Evolutionary conservation across 2,113 vertebrate genomes (phyloP), one percentile per base, ranked within the genome.

Genomic region (Geococcyx californianus): DNA sequence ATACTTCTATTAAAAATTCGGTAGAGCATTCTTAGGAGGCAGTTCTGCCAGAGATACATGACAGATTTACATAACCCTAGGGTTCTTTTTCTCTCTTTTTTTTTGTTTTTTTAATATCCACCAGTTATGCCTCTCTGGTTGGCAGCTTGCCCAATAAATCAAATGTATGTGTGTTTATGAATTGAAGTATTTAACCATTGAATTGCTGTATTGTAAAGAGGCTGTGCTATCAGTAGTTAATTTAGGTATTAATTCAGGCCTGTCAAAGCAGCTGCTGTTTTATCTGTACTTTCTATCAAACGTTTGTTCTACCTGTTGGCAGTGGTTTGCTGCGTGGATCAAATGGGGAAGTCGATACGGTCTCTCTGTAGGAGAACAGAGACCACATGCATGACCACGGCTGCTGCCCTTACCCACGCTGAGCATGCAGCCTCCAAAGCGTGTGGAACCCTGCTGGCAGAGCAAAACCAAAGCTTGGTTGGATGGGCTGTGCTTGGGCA

Each of bases 131-230:
- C 15, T 83, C 62, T 83, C 52, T 0, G 3, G 0, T 52, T 96
- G 93, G 96, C 92, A 81, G 44, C 9, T 4, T 60, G 79, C 85
- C 93, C 0, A 63, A 86, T 92, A 67, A 90, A 91, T 94, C 56
- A 58, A 89, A 67, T 40, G 34, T 36, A 59, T 51, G 16, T 69
- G 33, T 26, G 1, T 62, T 93, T 88, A 79, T 67, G 68, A 93
- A 79, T n/a, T 62, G 66, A 78, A 87, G 47, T 86, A 31, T 90
- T 97, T 94, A 90, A 96, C 93, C 29, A 13, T 94, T 92, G 24
- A 40, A 0, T 88, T 91, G 31, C 88, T 92, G 73, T 13, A 34
- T 56, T 73, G 55, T 78, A 36, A 79, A 80, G 72, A 86, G 55
- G 29, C 64, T 74, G 16, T 74, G 60, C 73, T 84, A 16, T 93